Percentiles rank a stretch among this genome's conserved stretches.
These are phyloP conservation scores for Hemicrepidius hirtus DNA, from an alignment of 2,888 invertebrate species.

Conservation along the genomic window DNA sequence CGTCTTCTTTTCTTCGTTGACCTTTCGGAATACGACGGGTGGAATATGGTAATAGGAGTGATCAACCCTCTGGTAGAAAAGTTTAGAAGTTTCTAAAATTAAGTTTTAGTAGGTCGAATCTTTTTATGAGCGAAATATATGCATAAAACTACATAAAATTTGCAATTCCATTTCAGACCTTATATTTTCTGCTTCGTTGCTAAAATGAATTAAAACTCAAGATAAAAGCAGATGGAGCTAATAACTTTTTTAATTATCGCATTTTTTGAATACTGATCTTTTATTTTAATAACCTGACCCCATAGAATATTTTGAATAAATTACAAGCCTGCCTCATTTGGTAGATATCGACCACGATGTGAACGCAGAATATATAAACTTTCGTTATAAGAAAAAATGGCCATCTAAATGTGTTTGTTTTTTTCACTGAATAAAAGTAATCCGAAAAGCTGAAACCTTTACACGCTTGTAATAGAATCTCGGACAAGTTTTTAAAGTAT, in stretches of 20 bases:
- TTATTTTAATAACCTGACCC: not conserved
- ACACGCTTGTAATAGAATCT: not conserved
- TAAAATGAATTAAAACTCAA: not conserved
- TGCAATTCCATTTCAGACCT: constrained; percentile 18
- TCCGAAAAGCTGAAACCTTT: not conserved
- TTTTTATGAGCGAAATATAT: constrained; percentile 17
- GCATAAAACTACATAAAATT: constrained; percentile 17
- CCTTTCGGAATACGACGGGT: constrained; percentile 1
- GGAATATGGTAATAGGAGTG: constrained; percentile 17
- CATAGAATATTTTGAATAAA: constrained; percentile 16
- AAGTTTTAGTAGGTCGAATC: constrained; percentile 11
- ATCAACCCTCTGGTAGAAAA: constrained; percentile 17
- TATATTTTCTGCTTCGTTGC: constrained; percentile 3
- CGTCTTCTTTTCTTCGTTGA: not conserved
- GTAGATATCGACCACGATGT: too few species aligned
- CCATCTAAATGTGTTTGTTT: too few species aligned
- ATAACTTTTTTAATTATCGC: constrained; percentile 28
- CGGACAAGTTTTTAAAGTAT: not conserved
- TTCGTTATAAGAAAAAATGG: too few species aligned
- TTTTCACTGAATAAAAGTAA: too few species aligned
- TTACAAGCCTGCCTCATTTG: not conserved
- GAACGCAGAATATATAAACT: too few species aligned
- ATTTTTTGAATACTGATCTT: constrained; percentile 13
- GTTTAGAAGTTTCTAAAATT: constrained; percentile 22
- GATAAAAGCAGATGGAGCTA: constrained; percentile 15